These are phyloP conservation scores for Phasianus colchicus DNA, from an alignment of 2,113 vertebrate genomes.

Conservation along the genomic window DNA sequence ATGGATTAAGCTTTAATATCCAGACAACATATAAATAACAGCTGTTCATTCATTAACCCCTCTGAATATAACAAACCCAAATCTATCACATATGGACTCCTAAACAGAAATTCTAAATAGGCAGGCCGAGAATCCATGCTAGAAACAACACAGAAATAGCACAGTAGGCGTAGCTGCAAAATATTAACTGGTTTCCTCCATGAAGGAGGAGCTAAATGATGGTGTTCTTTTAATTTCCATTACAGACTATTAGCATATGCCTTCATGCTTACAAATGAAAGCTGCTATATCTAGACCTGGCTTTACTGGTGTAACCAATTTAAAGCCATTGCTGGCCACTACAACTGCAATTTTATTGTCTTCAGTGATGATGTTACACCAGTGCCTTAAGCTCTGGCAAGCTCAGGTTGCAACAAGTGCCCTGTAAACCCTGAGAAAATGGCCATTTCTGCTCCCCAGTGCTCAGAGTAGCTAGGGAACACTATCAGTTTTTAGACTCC, in stretches of 20 bases:
- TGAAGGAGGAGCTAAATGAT: not conserved
- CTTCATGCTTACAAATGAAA: not conserved
- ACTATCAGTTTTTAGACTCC: not conserved
- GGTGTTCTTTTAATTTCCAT: not conserved
- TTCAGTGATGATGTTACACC: not conserved
- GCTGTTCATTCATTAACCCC: not conserved
- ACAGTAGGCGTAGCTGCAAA: not conserved
- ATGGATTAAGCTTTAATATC: constrained; percentile 29
- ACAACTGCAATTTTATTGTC: not conserved
- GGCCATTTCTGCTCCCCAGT: not conserved
- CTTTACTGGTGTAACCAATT: not conserved
- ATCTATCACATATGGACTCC: not conserved
- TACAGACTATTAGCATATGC: not conserved
- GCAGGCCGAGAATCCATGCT: not conserved
- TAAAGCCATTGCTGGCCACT: not conserved
- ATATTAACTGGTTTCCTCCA: not conserved
- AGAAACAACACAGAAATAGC: not conserved
- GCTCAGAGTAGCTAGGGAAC: not conserved
- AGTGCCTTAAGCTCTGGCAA: not conserved
- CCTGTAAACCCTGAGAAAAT: not conserved
- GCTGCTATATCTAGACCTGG: not conserved
- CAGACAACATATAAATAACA: not conserved
- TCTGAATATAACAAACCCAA: not conserved
- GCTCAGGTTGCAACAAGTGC: not conserved
- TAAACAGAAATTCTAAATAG: constrained; percentile 6